Percentiles rank a stretch among this genome's conserved stretches.
Evolutionary conservation across 2,888 invertebrate genomes (phyloP).

Genomic region (Julus scandinavius): DNA sequence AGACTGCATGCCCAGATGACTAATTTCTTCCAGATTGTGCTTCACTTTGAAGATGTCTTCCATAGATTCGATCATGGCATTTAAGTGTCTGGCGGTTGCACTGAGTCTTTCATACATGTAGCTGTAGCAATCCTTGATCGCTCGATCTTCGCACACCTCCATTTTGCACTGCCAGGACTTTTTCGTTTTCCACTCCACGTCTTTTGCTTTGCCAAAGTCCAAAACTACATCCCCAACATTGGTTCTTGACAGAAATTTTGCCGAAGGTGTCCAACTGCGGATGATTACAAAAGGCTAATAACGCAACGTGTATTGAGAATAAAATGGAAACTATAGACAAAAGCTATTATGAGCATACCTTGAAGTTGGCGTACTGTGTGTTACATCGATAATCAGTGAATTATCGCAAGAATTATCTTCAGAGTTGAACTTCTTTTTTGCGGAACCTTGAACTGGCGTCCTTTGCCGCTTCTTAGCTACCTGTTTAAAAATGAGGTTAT

Average conservation of each 20-base stretch:
- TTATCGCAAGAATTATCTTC: too few relatives aligned
- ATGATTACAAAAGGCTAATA: too few relatives aligned
- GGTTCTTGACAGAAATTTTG: constrained; percentile 66
- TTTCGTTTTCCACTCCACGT: constrained; percentile 56
- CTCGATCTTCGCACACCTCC: constrained; percentile 53
- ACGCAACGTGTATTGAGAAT: too few relatives aligned
- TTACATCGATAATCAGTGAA: too few relatives aligned
- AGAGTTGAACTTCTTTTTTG: too few relatives aligned
- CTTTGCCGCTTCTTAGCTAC: too few relatives aligned
- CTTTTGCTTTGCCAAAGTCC: constrained; percentile 62
- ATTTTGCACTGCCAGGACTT: constrained; percentile 50
- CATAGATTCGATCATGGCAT: constrained; percentile 66
- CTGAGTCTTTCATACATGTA: constrained; percentile 71
- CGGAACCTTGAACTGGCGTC: too few relatives aligned
- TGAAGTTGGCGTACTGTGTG: too few relatives aligned
- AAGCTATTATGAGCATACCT: too few relatives aligned
- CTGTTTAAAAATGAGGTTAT: too few relatives aligned
- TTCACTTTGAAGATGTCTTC: constrained; percentile 65
- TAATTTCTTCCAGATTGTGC: constrained; percentile 63
- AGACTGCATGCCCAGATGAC: constrained; percentile 63
- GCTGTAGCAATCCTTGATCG: constrained; percentile 61
- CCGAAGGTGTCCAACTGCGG: constrained; percentile 65
- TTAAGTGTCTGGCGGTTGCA: constrained; percentile 67
- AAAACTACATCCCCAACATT: constrained; percentile 74
- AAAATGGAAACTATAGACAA: too few relatives aligned